Evolutionary conservation across 2,113 vertebrate genomes (phyloP), one percentile per base, ranked within the genome.

Genomic region (Heterotilapia buettikoferi): DNA sequence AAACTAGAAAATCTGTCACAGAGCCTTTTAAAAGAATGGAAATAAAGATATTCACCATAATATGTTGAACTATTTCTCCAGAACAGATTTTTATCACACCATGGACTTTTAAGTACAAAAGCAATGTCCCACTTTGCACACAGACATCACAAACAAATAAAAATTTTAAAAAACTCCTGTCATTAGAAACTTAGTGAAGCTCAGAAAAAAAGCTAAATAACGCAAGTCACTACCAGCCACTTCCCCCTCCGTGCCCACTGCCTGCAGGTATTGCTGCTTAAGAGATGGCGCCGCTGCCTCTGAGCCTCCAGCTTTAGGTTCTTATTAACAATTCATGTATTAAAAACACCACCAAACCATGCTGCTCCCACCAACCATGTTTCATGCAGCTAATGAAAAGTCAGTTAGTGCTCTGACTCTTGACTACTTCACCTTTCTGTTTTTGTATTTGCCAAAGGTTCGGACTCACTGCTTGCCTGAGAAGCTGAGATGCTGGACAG

Each of bases 401-500:
- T 45, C 21, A 29, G n/a, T 45, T 43, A 43, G 13, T 45, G 45
- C n/a, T 57, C 6, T 56, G n/a, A 56, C 47, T 73, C 52, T 13
- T 14, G 26, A 19, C 43, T 36, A 24, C 40, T 79, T 26, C 43
- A n/a, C 40, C 36, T 10, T 40, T 56, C 24, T 9, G 9, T 45
- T 16, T 43, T 36, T 86, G 38, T 57, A 3, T 84, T 31, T 56
- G 29, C 53, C 24, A 7, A 16, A 90, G 76, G 16, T 47, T n/a
- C 56, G 36, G 80, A 31, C 24, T 6, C 31, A 9, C 13, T 13
- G 43, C 53, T 57, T 47, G 18, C 21, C 47, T 43, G 56, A 82
- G 9, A 50, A 76, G 57, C 43, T 63, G 61, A 81, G 54, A 96
- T 95, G 95, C 16, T 83, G 43, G 8, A 21, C 5, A 83, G 11